A percentile compares a stretch with the other conserved stretches of the same genome.
These are phyloP conservation scores for Paramacrobiotus metropolitanus DNA, from an alignment of 1,140 invertebrate species.

Conservation along the genomic window DNA sequence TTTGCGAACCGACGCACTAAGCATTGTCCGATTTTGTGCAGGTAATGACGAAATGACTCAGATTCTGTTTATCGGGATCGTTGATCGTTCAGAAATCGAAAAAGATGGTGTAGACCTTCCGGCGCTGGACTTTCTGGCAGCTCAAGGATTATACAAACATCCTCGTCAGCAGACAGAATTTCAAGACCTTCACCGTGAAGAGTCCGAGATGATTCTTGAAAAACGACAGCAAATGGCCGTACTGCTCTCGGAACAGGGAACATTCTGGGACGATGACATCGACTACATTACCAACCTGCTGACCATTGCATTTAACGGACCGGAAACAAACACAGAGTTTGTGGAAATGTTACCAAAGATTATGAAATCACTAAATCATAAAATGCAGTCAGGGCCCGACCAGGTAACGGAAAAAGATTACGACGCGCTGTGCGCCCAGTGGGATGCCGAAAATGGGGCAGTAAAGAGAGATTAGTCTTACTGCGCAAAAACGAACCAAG, in stretches of 20 bases:
- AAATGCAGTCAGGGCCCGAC: no score
- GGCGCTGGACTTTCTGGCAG: not conserved
- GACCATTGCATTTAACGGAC: not conserved
- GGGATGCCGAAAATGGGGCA: no score
- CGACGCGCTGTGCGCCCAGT: no score
- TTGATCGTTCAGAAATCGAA: not conserved
- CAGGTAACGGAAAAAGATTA: not conserved
- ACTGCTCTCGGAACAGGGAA: not conserved
- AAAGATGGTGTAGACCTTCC: not conserved
- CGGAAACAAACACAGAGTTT: not conserved
- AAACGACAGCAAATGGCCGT: not conserved
- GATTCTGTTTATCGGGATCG: not conserved
- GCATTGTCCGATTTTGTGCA: no score
- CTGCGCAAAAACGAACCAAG: no score
- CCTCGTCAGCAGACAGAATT: not conserved
- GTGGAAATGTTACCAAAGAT: not conserved
- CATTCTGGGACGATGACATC: not conserved
- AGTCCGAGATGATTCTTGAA: not conserved
- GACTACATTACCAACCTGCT: not conserved
- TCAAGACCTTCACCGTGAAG: not conserved
- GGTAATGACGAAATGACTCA: not conserved
- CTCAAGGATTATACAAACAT: not conserved
- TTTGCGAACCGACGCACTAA: no score
- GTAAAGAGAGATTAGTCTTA: no score
- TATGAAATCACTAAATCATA: not conserved